Evolutionary conservation across 2,888 invertebrate species (phyloP).

Genomic region (Criorhina ranunculi): DNA sequence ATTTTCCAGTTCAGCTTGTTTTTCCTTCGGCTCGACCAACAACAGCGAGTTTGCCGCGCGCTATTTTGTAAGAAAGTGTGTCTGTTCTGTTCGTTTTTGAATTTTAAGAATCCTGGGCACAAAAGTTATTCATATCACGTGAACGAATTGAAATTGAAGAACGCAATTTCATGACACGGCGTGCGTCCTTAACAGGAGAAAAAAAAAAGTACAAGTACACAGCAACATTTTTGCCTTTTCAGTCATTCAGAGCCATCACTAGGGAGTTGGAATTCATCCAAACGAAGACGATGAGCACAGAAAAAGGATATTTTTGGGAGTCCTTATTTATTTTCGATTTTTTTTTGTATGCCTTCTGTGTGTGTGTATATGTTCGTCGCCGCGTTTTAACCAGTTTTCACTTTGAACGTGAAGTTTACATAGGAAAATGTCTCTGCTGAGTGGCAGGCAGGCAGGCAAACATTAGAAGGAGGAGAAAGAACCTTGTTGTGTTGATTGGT

Average conservation of each 20-base stretch:
- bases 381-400: constrained; percentile 48
- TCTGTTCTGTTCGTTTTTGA: constrained; percentile 61
- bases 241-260: constrained; percentile 59
- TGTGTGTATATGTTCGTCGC: constrained; percentile 20
- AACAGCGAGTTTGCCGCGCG: constrained; percentile 16
- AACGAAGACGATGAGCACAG: constrained; percentile 24
- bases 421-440: constrained; percentile 21
- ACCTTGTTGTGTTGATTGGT: constrained; percentile 51
- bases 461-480: neutral
- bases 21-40: constrained; percentile 19
- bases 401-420: constrained; percentile 55
- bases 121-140: constrained; percentile 75
- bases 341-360: constrained; percentile 19
- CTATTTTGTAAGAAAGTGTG: neutral
- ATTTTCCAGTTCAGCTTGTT: constrained; percentile 68
- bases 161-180: constrained; percentile 74
- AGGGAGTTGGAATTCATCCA: constrained; percentile 43
- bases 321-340: constrained; percentile 55
- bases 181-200: constrained; percentile 66
- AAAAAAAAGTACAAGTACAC: constrained; percentile 48
- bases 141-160: constrained; percentile 76
- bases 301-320: constrained; percentile 59
- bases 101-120: constrained; percentile 67
- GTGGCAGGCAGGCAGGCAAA: neutral
- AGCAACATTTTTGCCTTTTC: constrained; percentile 53